phyloP scores from a whole-genome alignment of 2,888 invertebrate species.

The Protodeltote pygarga region DNA sequence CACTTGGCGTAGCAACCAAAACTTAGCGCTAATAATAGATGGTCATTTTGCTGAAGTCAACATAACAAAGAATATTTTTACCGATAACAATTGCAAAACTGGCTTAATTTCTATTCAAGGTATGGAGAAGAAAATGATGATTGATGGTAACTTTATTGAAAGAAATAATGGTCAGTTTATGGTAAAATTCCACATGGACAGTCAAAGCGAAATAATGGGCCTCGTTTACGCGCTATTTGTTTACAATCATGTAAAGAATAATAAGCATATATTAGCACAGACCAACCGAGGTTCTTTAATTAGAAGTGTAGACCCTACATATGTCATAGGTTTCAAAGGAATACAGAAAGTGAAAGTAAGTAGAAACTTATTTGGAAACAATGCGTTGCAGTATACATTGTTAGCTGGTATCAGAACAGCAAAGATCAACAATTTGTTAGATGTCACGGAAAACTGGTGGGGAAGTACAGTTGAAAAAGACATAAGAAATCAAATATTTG shows the following conservation, averaged over 20 bases:
- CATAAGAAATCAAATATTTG: constrained; percentile 95
- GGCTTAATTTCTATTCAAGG: constrained; percentile 94
- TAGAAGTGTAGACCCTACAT: constrained; percentile 88
- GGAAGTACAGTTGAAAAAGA: constrained; percentile 91
- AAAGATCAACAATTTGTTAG: constrained; percentile 93
- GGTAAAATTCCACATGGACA: constrained; percentile 95
- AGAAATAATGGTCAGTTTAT: constrained; percentile 94
- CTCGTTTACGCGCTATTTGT: constrained; percentile 93
- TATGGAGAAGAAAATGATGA: constrained; percentile 98
- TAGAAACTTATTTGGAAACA: constrained; percentile 95
- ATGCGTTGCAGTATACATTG: constrained; percentile 94
- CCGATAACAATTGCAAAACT: constrained; percentile 93
- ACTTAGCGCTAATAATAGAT: constrained; percentile 94
- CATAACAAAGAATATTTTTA: constrained; percentile 94
- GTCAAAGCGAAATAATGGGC: constrained; percentile 97
- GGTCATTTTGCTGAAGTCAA: constrained; percentile 98
- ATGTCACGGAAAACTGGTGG: constrained; percentile 99
- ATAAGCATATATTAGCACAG: constrained; percentile 79
- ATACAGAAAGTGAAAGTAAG: constrained; percentile 97
- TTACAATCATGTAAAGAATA: constrained; percentile 92
- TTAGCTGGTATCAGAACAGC: constrained; percentile 97
- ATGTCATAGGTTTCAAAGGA: constrained; percentile 96
- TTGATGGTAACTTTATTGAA: constrained; percentile 93
- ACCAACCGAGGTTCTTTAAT: constrained; percentile 71
- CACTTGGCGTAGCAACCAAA: constrained; percentile 94